Base-by-base conservation (phyloP, 2,113 vertebrate species). In the Galbula dea region DNA sequence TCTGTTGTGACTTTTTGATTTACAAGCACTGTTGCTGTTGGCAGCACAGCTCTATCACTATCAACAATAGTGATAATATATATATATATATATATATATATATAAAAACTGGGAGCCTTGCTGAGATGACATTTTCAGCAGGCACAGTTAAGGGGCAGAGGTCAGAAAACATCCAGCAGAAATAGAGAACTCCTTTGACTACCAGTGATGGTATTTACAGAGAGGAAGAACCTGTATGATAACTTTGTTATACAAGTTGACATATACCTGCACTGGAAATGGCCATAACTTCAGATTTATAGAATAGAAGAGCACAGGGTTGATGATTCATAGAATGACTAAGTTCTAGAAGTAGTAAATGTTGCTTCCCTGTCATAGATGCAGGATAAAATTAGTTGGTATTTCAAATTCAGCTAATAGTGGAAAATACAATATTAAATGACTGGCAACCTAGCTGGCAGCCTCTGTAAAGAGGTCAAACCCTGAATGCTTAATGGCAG, bases 261-360 rank as follows among this genome's bases (percentile, higher is more conserved):
- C 51, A 32, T 26, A 46, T 34, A 67, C 5, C 32, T 85, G 34
- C 18, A 6, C 23, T 74, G 69, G 71, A 92, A 86, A 74, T 36
- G 68, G 48, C n/a, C 51, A 27, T 88, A 77, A 54, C 80, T 88
- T 84, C 43, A 55, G 29, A 58, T 62, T 51, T 69, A 46, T 49
- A 27, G 34, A 59, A 72, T 59, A 29, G 55, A 77, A 71, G 61
- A 71, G 52, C 11, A 5, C 65, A 48, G 18, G 26, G 29, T 5
- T 92, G 86, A 71, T 88, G 68, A 94, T 51, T 93, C 89, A 88
- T 51, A 62, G 24, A 80, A 67, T 51, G 65, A 62, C 59, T 86
- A 67, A 66, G 67, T 76, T 80, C 54, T 76, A 73, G 24, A 80
- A 57, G 45, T 21, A 54, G 34, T 66, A 86, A 63, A 63, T 51